These are phyloP conservation scores for Macrobrachium nipponense DNA, from an alignment of 1,140 invertebrate genomes.

Conservation along the genomic window DNA sequence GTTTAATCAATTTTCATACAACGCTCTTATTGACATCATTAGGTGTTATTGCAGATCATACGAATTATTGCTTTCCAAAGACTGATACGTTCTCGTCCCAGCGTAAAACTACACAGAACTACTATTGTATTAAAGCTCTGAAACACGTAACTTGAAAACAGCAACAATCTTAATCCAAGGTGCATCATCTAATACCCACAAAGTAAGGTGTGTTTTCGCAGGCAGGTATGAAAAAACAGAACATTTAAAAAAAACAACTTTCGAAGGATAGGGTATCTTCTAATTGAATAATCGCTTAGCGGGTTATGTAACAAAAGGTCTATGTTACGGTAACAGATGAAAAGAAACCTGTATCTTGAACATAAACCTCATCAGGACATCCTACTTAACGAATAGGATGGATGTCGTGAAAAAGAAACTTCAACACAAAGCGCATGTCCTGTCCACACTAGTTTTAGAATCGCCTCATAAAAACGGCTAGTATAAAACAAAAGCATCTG, in stretches of 20 bases:
- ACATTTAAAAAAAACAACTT: too few species aligned
- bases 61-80: not conserved
- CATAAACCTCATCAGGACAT: too few species aligned
- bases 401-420: too few species aligned
- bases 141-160: not conserved
- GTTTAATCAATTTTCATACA: not conserved
- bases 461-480: slow-evolving; percentile 14
- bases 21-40: not conserved
- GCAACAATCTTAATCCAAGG: not conserved
- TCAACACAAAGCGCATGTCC: not conserved
- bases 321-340: too few species aligned
- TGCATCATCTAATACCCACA: not conserved
- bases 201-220: not conserved
- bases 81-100: not conserved
- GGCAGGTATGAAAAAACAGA: too few species aligned
- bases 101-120: not conserved
- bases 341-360: too few species aligned
- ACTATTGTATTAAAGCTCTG: slow-evolving; percentile 4
- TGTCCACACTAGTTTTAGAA: not conserved
- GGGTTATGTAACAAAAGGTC: too few species aligned
- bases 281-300: too few species aligned
- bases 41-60: not conserved
- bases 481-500: slow-evolving; percentile 32
- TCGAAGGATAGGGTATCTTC: too few species aligned
- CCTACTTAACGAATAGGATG: too few species aligned